A percentile compares a stretch with the other conserved stretches of the same genome.
Conservation (phyloP, 2,113 vertebrate genomes). For the Monarcha castaneiventris region DNA sequence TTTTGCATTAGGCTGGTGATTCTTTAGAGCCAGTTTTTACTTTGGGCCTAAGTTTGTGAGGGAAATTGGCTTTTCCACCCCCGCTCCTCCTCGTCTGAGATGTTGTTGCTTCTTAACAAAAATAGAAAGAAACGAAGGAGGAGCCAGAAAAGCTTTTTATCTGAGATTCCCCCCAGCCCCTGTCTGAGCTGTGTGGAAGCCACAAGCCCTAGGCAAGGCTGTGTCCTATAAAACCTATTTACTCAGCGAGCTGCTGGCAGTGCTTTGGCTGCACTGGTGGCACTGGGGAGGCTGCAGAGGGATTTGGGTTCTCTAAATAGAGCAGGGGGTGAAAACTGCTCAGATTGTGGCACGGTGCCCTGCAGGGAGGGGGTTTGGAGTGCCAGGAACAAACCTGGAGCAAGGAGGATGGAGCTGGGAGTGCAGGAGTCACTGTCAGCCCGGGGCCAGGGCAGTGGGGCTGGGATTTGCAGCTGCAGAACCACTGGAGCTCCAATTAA, state of each 20-base stretch:
- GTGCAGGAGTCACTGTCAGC: neutral
- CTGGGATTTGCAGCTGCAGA: neutral
- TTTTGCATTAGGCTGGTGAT: neutral
- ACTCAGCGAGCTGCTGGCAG: neutral
- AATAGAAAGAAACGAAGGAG: neutral
- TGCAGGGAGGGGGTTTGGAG: no score
- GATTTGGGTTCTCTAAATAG: neutral
- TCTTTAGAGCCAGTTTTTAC: neutral
- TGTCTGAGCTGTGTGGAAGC: neutral
- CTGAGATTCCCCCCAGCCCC: neutral
- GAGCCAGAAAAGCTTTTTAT: neutral
- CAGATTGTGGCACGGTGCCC: neutral
- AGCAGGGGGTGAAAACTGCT: neutral
- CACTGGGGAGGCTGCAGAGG: neutral
- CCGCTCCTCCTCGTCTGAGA: neutral
- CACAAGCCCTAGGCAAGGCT: neutral
- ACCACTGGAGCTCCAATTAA: neutral
- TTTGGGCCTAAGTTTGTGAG: neutral
- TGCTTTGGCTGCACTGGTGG: neutral
- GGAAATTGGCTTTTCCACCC: neutral
- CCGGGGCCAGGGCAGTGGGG: neutral
- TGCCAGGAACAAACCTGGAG: neutral
- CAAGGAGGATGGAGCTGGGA: neutral
- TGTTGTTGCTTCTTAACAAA: neutral
- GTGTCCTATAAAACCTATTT: neutral